Conservation (phyloP, 92 coral and sea anemone genomes). For the Plumapathes pennacea region DNA sequence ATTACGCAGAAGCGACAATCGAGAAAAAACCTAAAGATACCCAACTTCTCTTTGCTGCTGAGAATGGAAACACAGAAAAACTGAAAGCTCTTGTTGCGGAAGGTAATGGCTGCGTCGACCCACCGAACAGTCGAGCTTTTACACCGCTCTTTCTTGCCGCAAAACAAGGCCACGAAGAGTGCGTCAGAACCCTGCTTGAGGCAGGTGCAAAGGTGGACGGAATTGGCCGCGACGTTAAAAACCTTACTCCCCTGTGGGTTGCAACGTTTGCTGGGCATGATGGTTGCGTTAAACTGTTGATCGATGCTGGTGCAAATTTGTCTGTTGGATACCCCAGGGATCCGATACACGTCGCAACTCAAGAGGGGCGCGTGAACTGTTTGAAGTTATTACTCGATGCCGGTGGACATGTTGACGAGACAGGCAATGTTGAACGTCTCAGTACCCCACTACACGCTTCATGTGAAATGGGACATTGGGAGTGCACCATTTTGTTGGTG, state of each 20-base stretch:
- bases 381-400: slow-evolving; percentile 66
- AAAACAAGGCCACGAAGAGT: slow-evolving; percentile 83
- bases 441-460: slow-evolving; percentile 77
- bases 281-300: slow-evolving; percentile 58
- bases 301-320: slow-evolving; percentile 76
- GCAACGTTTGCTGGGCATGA: slow-evolving; percentile 80
- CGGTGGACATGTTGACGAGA: slow-evolving; percentile 67
- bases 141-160: slow-evolving; percentile 79
- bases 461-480: slow-evolving; percentile 62
- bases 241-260: slow-evolving; percentile 81
- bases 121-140: slow-evolving; percentile 74
- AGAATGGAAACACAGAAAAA: slow-evolving; percentile 61
- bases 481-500: slow-evolving; percentile 66
- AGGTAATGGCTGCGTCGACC: slow-evolving; percentile 38
- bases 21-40: slow-evolving; percentile 59
- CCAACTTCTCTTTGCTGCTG: slow-evolving; percentile 74
- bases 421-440: slow-evolving; percentile 43
- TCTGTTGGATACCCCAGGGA: slow-evolving; percentile 65
- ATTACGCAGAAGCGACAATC: slow-evolving; percentile 47
- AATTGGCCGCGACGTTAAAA: slow-evolving; percentile 55
- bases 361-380: slow-evolving; percentile 72
- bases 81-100: slow-evolving; percentile 42
- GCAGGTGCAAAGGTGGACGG: slow-evolving; percentile 90
- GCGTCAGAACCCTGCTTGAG: slow-evolving; percentile 54
- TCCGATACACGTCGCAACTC: slow-evolving; percentile 76